Conservation (phyloP, 2,888 invertebrate genomes). For the Pammene aurita region DNA sequence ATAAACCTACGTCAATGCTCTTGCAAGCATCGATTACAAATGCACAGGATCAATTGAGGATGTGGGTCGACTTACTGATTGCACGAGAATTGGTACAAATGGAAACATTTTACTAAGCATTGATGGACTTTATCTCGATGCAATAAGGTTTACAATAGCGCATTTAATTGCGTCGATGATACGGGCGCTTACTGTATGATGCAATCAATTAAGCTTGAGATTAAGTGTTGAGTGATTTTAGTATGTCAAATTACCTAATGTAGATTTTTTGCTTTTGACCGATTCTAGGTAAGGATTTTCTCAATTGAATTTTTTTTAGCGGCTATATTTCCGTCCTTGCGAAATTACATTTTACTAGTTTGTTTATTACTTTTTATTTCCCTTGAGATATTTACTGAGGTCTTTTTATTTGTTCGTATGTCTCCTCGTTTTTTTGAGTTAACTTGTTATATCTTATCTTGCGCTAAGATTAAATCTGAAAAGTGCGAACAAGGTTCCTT, state of each 20-base stretch:
- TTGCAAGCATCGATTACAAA: constrained; percentile 28
- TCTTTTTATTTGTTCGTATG: background rate
- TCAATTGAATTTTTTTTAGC: background rate
- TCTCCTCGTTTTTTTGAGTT: too few relatives aligned
- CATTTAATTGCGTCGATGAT: background rate
- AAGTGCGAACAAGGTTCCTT: background rate
- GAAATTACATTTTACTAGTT: too few relatives aligned
- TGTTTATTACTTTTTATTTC: too few relatives aligned
- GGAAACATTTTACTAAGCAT: background rate
- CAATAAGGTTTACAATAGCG: background rate
- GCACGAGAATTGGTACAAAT: constrained; percentile 23
- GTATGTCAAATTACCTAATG: constrained; percentile 17
- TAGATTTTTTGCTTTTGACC: background rate
- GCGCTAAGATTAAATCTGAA: background rate
- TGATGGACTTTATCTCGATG: background rate
- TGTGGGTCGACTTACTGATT: constrained; percentile 28
- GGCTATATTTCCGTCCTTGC: background rate
- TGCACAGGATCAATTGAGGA: constrained; percentile 38
- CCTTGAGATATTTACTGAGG: background rate
- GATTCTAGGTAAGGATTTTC: background rate
- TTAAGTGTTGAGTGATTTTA: constrained; percentile 16
- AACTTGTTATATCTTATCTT: background rate
- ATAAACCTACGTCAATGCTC: constrained; percentile 27
- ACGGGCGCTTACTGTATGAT: constrained; percentile 15
- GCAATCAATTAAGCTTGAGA: constrained; percentile 26